Evolutionary conservation across 2,113 vertebrate genomes (phyloP), one percentile per base, ranked within the genome.

Genomic region (Leptodactylus fuscus): DNA sequence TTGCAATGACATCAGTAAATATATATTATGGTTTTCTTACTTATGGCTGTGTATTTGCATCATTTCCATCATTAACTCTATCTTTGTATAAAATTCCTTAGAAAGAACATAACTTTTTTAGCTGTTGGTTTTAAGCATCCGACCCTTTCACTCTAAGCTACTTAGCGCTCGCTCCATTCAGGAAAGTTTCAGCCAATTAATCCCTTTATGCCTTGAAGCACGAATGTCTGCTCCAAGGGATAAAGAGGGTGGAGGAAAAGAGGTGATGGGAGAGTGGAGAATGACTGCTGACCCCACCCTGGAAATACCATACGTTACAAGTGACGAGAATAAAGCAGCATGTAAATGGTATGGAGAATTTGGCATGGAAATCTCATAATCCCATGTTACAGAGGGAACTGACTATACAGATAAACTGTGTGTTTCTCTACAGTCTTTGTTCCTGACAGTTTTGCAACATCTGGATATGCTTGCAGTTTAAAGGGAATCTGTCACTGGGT

Each of bases 261-360:
- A 73, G 32, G 67, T 71, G 46, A 82, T 24, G 81, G 49, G 51
- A 55, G 51, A 79, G 76, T 79, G 51, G 51, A 60, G 76, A 53
- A 38, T 71, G 81, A 82, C 46, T 82, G 24, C 32, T 65, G 38
- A 81, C 79, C 58, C 81, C 65, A 71, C 81, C 81, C 81, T 73
- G 67, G 48, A 71, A 82, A 82, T 36, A 41, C 24, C 67, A 82
- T 82, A 38, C 34, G 41, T 73, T 73, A 82, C 48, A 53, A 27
- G 67, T 51, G 49, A 55, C 2, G 34, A 73, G 36, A 27, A 55
- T 15, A 38, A 71, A 55, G 22, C 32, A 41, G 18, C 41, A 69
- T 71, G 34, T 38, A 82, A 73, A 51, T 38, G 41, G 51, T 41
- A 71, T 53, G 22, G 29, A 82, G 44, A 41, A 38, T 70, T 53